phyloP scores from a whole-genome alignment of 2,888 invertebrate genomes.

The Brenthis hecate region DNA sequence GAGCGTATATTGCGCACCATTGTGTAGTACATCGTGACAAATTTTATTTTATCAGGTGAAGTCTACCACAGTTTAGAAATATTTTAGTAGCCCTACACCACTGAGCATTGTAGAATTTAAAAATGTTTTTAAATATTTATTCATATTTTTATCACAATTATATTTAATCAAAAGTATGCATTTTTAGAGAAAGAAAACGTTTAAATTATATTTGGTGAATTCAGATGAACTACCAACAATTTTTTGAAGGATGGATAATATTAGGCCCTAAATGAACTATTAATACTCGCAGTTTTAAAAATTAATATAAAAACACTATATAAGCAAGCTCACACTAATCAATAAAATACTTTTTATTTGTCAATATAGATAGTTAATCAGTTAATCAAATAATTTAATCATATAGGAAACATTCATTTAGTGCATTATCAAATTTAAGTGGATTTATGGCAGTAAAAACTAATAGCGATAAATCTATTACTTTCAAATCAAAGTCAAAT shows the following conservation, averaged over 20 bases:
- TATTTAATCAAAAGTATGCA: no score
- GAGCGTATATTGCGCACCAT: constrained; percentile 58
- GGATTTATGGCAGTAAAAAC: not conserved
- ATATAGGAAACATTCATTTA: not conserved
- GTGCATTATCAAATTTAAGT: not conserved
- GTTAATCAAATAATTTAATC: not conserved
- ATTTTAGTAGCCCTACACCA: not conserved
- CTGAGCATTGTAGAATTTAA: no score
- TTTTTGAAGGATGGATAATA: no score
- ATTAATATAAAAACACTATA: no score
- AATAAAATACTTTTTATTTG: not conserved
- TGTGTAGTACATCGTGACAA: constrained; percentile 64
- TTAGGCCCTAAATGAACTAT: no score
- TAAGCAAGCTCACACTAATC: no score
- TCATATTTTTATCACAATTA: no score
- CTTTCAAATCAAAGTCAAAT: not conserved
- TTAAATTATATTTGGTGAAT: no score
- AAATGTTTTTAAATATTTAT: no score
- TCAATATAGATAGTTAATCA: not conserved
- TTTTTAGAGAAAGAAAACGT: no score
- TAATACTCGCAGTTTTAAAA: not conserved
- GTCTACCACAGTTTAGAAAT: constrained; percentile 29
- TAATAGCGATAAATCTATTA: no score
- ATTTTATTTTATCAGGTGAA: constrained; percentile 58
- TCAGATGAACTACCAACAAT: no score